Evolutionary conservation across 2,797 vertebrate species (phyloP).

Genomic region (Microctenopoma lineatum): DNA sequence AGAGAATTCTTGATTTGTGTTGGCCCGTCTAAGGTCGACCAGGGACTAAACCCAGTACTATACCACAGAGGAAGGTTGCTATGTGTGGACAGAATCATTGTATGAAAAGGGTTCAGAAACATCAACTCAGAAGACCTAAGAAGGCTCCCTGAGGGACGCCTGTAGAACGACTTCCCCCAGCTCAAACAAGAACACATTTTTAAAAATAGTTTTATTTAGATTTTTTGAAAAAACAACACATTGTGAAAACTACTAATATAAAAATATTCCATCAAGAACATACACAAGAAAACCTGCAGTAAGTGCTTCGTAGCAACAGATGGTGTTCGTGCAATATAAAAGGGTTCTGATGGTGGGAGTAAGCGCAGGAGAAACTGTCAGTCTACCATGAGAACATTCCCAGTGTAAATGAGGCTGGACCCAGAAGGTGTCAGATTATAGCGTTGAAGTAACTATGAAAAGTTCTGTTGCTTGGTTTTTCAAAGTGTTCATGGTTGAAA

Average conservation of each 20-base stretch:
- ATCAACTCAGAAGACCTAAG: not conserved
- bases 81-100: too few species aligned
- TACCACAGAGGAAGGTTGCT: too few species aligned
- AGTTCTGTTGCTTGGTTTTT: constrained; percentile 42
- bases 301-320: constrained; percentile 26
- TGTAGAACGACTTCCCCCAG: too few species aligned
- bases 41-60: too few species aligned
- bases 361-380: constrained; percentile 18
- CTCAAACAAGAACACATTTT: constrained; percentile 11
- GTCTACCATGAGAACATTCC: constrained; percentile 25
- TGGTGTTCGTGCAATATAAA: constrained; percentile 36
- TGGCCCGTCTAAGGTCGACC: too few species aligned
- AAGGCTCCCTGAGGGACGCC: not conserved
- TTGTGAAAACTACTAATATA: constrained; percentile 41
- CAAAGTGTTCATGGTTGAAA: constrained; percentile 58
- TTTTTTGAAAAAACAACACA: constrained; percentile 58
- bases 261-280: constrained; percentile 47
- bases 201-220: constrained; percentile 74
- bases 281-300: constrained; percentile 50
- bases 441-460: constrained; percentile 43
- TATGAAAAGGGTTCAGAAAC: not conserved
- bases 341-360: constrained; percentile 15
- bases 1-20: too few species aligned
- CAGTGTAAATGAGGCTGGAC: constrained; percentile 7
- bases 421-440: not conserved